Evolutionary conservation across 2,113 vertebrate genomes (phyloP).

Genomic region (Jaculus jaculus): DNA sequence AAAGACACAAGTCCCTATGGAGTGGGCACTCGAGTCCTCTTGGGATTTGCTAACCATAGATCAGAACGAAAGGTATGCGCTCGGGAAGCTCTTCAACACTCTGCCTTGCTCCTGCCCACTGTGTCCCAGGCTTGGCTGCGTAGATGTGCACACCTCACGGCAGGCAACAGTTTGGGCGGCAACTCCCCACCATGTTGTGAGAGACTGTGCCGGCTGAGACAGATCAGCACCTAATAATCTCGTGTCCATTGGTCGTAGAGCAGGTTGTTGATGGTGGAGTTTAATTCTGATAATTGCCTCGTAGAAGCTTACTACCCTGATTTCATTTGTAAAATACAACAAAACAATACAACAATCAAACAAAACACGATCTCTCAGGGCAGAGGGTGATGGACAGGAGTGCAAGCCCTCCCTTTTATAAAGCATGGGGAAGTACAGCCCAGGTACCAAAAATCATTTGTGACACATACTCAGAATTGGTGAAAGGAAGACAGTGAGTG

Average conservation of each 20-base stretch:
- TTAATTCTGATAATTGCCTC: neutral
- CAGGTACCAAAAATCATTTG: neutral
- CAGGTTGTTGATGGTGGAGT: neutral
- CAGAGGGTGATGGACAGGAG: no score
- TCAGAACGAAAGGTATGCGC: no score
- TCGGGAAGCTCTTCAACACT: neutral
- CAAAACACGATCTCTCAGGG: no score
- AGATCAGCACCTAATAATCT: neutral
- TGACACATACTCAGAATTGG: neutral
- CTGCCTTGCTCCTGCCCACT: neutral
- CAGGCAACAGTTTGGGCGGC: no score
- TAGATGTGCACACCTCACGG: neutral
- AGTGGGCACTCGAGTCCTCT: neutral
- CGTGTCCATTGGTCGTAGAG: neutral
- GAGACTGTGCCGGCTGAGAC: neutral
- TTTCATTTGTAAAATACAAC: neutral
- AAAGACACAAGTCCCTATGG: neutral
- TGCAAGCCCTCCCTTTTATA: neutral
- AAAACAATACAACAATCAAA: no score
- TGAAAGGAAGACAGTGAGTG: neutral
- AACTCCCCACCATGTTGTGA: neutral
- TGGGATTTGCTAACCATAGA: neutral
- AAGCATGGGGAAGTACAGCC: neutral
- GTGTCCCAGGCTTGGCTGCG: fast-evolving
- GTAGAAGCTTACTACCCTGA: neutral